Percentiles rank a stretch among this genome's conserved stretches.
phyloP scores from a whole-genome alignment of 2,113 vertebrate species.

The Fulica atra region DNA sequence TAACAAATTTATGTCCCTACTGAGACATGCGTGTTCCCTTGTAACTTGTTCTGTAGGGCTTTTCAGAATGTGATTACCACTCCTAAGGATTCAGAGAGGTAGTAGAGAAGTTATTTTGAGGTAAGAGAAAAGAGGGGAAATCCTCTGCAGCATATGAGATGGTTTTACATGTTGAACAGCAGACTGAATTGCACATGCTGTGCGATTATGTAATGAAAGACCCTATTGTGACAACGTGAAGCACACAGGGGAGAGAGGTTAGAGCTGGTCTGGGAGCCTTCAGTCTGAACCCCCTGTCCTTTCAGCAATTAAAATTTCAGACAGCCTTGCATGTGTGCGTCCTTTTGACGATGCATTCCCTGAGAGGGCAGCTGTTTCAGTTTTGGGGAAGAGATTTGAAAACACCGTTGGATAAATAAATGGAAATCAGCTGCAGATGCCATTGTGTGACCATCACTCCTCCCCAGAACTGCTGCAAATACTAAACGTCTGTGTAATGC shows the following conservation, averaged over 20 bases:
- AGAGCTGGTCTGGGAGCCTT: background rate
- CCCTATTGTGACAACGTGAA: background rate
- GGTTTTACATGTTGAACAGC: background rate
- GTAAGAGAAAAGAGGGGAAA: background rate
- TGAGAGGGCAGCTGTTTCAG: background rate
- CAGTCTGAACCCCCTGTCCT: constrained; percentile 7
- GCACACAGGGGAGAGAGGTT: background rate
- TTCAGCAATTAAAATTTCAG: constrained; percentile 52
- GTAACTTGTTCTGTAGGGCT: background rate
- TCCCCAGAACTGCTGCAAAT: background rate
- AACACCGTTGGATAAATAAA: constrained; percentile 41
- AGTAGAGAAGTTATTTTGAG: background rate
- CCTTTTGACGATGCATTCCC: background rate
- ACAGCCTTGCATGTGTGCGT: background rate
- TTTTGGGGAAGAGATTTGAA: constrained; percentile 23
- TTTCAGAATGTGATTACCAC: background rate
- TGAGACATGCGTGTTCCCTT: background rate
- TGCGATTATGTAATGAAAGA: background rate
- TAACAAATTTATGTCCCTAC: background rate
- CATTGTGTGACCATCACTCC: constrained; percentile 9
- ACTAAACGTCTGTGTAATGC: background rate
- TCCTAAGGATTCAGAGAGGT: background rate
- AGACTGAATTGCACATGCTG: background rate
- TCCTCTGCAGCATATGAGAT: background rate
- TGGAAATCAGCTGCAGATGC: constrained; percentile 16